phyloP scores from a whole-genome alignment of 2,888 invertebrate genomes.

The Tipula confusa region DNA sequence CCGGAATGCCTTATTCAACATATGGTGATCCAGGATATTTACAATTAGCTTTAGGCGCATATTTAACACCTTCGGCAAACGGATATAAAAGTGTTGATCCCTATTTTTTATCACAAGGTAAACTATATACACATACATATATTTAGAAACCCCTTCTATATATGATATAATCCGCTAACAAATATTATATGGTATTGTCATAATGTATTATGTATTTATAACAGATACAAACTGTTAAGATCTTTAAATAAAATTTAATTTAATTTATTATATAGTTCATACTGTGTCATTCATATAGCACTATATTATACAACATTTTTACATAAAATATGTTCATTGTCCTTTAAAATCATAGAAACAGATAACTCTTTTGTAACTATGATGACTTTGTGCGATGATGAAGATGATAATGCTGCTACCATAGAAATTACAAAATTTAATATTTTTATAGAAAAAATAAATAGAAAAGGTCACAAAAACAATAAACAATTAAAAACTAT shows the following conservation, averaged over 20 bases:
- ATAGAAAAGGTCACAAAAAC: background rate
- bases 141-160: background rate
- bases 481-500: conserved; percentile 25
- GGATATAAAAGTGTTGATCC: conserved; percentile 69
- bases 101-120: conserved; percentile 69
- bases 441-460: too few relatives aligned
- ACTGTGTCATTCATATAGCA: background rate
- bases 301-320: background rate
- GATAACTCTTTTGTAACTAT: background rate
- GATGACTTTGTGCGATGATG: too few relatives aligned
- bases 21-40: conserved; percentile 57
- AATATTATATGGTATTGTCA: too few relatives aligned
- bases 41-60: conserved; percentile 65
- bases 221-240: background rate
- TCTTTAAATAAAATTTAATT: background rate
- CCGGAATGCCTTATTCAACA: conserved; percentile 46
- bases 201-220: background rate
- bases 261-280: background rate
- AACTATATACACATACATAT: too few relatives aligned
- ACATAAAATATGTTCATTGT: background rate
- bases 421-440: background rate
- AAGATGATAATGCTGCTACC: too few relatives aligned
- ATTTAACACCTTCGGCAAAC: conserved; percentile 56
- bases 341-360: background rate
- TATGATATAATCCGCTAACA: too few relatives aligned